Percentiles rank a stretch among this genome's conserved stretches.
Evolutionary conservation across 2,888 invertebrate species (phyloP).

Genomic region (Andrena hattorfiana): DNA sequence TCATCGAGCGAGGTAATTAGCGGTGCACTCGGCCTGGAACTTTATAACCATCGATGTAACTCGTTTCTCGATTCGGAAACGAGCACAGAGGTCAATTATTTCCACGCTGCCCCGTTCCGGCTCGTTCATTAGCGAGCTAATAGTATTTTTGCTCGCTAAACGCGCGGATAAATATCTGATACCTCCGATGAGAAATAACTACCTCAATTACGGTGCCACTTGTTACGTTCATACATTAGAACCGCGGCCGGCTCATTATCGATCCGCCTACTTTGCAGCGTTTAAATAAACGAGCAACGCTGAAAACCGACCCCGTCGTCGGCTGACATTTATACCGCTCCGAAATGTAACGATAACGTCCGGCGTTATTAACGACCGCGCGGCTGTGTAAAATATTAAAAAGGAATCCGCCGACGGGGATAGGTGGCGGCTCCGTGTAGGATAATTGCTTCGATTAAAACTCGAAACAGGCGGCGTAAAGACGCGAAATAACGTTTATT

Average conservation of each 20-base stretch:
- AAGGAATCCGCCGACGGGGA: neutral
- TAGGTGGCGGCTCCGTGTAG: neutral
- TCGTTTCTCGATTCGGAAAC: slow-evolving; percentile 33
- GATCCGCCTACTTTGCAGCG: neutral
- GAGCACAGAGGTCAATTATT: slow-evolving; percentile 40
- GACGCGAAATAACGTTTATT: slow-evolving; percentile 9
- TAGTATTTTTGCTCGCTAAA: slow-evolving; percentile 30
- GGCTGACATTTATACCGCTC: neutral
- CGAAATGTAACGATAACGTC: slow-evolving; percentile 11
- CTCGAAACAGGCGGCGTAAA: neutral
- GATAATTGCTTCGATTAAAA: slow-evolving; percentile 9
- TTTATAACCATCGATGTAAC: slow-evolving; percentile 13
- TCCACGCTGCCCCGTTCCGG: slow-evolving; percentile 28
- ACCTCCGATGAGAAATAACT: slow-evolving; percentile 26
- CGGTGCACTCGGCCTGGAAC: slow-evolving; percentile 5
- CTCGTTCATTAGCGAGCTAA: slow-evolving; percentile 42
- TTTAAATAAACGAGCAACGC: slow-evolving; percentile 14
- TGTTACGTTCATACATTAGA: slow-evolving; percentile 31
- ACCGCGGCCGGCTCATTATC: slow-evolving; percentile 3
- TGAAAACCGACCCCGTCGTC: neutral
- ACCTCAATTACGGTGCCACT: slow-evolving; percentile 30
- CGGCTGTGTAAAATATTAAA: neutral
- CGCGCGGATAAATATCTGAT: slow-evolving; percentile 11
- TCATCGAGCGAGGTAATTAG: slow-evolving; percentile 30
- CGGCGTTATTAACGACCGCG: slow-evolving; percentile 9